These are phyloP conservation scores for Stenodema calcarata DNA, from an alignment of 2,888 invertebrate species.

Conservation along the genomic window DNA sequence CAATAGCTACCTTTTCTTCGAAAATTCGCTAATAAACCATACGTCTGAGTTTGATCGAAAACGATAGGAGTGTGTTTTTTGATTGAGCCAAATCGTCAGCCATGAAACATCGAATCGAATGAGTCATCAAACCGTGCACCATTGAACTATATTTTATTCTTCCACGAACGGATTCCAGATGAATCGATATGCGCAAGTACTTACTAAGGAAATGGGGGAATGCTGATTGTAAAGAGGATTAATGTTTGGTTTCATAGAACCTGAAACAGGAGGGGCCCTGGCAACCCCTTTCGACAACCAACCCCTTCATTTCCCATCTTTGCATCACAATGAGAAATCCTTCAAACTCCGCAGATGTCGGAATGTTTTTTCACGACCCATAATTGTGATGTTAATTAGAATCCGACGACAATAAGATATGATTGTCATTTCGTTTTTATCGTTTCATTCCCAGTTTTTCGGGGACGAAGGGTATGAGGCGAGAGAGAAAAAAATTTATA, in stretches of 20 bases:
- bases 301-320: not conserved
- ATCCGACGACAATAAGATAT: not conserved
- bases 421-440: not conserved
- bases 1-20: no score
- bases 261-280: not conserved
- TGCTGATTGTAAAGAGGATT: not conserved
- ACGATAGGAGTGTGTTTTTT: no score
- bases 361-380: not conserved
- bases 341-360: not conserved
- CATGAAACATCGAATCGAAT: no score
- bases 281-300: not conserved
- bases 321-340: not conserved
- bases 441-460: not conserved
- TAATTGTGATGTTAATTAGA: slow-evolving; percentile 2
- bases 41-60: no score
- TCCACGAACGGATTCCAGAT: not conserved
- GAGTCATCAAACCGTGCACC: no score
- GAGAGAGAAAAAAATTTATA: not conserved
- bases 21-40: no score
- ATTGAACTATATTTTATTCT: no score
- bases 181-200: not conserved
- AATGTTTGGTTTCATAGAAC: not conserved
- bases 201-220: not conserved
- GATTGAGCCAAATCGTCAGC: no score
- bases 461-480: not conserved